Base-by-base conservation (phyloP, 1,140 invertebrate genomes). In the Gryon sp. region DNA sequence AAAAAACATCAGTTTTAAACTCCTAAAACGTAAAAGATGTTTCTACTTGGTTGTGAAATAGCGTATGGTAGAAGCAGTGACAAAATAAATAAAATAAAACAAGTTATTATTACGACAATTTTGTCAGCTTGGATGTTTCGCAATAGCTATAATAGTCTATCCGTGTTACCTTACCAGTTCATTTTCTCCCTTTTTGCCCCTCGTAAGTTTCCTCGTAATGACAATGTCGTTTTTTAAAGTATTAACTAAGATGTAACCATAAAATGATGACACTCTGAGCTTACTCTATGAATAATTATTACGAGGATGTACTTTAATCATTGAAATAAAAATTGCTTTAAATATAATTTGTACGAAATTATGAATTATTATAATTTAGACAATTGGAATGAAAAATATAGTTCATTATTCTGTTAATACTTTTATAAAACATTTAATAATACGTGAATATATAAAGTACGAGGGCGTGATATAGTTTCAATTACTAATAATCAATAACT, bases 101-200 rank as follows among this genome's bases (percentile, higher is more conserved):
- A 60, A 52, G 45, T 53, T 70, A 70, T 72, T 72, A 72, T 72
- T 55, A 62, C 48, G 38, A 72, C 40, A 72, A 70, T 72, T 62
- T 62, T 46, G 52, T 65, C 50, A 50, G 50, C 46, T 12, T 50
- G 18, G 7, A 26, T 11, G 50, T 40, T 43, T 24, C 8, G 40
- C 48, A 41, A 46, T 53, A 38, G 45, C 57, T 18, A 28, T 63
- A 73, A 73, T 73, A 34, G 68, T 53, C 57, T 40, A 46, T 8
- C 24, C 46, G 40, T 46, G 68, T 55, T 53, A 53, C 55, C 8
- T 62, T 11, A 28, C n/a, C 14, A 62, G 46, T 55, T 11, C 40
- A 72, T 62, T 72, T 46, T 48, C 16, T 4, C 36, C 28, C 22
- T 62, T 72, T 60, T 68, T 34, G 50, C 53, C 52, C 34, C 26